Base-by-base conservation (phyloP, 1,140 invertebrate species). In the Bombus difficillimus region DNA sequence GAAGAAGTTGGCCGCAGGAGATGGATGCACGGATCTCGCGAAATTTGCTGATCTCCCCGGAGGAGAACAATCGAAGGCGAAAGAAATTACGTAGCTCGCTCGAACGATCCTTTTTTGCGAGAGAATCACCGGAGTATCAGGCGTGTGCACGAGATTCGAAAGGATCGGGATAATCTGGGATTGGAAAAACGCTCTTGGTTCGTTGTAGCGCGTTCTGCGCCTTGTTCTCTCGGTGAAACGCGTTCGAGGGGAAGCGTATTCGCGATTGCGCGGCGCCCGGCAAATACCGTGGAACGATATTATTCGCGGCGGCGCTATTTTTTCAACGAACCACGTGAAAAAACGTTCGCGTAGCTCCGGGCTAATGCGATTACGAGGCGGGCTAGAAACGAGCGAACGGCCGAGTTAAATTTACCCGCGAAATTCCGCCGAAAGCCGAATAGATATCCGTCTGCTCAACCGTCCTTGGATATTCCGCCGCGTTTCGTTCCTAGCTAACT, bases 341-440 rank as follows among this genome's bases (percentile, higher is more conserved):
- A 71, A 69, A 32, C 53, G 57, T 53, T 25, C 41, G 69, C 59
- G 81, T 66, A 77, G 75, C 66, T 64, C 12, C 32, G 47, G 41
- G 68, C n/a, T 71, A 85, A 85, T 73, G 41, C 83, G 83, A 85
- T 85, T 85, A 85, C 77, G 68, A 57, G 77, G 15, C 39, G 41
- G 37, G 77, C 92, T 93, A 93, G 90, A 90, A 90, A 82, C 84
- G 84, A 76, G 78, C 85, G 85, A 79, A 88, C 81, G 84, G 71
- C 77, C 75, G 74, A 80, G 76, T 87, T 93, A 93, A 93, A 93
- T 93, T 93, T 93, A 89, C 89, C 88, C 86, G 76, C 81, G 85
- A 90, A 92, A 90, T 91, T 85, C 86, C 53, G 77, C 57, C 72
- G 32, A 74, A 88, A 86, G 76, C 25, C 28, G 10, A 28, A 76